phyloP scores from a whole-genome alignment of 2,888 invertebrate genomes.

The Aphrophora alni region DNA sequence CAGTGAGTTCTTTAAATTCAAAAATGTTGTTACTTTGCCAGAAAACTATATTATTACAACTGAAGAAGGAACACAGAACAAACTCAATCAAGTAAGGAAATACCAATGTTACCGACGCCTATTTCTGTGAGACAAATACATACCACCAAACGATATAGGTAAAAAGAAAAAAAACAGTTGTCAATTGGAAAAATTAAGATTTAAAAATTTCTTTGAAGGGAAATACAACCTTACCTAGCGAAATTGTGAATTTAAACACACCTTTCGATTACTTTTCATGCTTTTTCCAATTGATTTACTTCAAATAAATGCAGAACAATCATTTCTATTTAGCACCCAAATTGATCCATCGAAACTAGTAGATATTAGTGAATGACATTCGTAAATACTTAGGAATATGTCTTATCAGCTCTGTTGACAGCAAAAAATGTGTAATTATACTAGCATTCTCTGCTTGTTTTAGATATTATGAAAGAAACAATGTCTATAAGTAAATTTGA shows the following conservation, averaged over 20 bases:
- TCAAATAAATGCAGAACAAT: constrained; percentile 12
- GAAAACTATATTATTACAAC: background rate
- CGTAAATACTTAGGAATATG: constrained; percentile 13
- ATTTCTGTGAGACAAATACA: background rate
- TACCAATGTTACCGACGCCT: background rate
- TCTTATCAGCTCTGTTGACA: constrained; percentile 13
- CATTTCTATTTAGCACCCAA: constrained; percentile 15
- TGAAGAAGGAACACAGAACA: background rate
- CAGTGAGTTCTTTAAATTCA: background rate
- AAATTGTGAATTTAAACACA: constrained; percentile 12
- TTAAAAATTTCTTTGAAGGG: constrained; percentile 20
- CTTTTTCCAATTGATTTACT: constrained; percentile 18
- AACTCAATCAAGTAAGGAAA: background rate
- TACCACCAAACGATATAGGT: background rate
- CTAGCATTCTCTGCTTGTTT: constrained; percentile 14
- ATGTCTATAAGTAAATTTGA: constrained; percentile 20
- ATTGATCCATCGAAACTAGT: constrained; percentile 21
- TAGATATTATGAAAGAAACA: constrained; percentile 24
- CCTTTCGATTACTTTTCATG: constrained; percentile 18
- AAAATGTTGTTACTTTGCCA: background rate
- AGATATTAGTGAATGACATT: constrained; percentile 15
- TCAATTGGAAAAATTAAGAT: constrained; percentile 11
- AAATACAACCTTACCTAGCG: constrained; percentile 13
- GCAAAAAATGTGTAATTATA: constrained; percentile 18
- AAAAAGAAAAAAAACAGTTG: background rate